Conservation (phyloP, 2,113 vertebrate genomes). For the Trogon surrucura region DNA sequence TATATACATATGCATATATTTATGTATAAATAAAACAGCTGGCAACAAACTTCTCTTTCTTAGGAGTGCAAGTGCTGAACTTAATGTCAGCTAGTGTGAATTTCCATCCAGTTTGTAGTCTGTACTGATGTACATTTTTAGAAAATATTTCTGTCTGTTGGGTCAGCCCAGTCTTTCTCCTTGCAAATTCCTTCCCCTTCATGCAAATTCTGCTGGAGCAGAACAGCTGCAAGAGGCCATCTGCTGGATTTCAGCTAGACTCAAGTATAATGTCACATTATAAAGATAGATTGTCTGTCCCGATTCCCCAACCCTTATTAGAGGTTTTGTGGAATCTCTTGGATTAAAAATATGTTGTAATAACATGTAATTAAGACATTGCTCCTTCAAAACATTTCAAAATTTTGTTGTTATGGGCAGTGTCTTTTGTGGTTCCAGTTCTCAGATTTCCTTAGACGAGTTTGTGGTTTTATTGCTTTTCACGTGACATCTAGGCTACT, state of each 20-base stretch:
- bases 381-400: background rate
- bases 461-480: background rate
- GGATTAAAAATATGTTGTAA: background rate
- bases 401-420: background rate
- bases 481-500: accelerated
- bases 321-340: background rate
- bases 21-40: background rate
- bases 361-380: background rate
- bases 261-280: too few relatives aligned
- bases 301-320: background rate
- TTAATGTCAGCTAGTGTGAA: background rate
- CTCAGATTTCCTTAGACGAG: background rate
- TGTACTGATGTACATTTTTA: background rate
- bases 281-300: background rate
- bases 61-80: background rate
- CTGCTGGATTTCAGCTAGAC: background rate
- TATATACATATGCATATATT: too few relatives aligned
- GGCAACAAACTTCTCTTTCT: background rate
- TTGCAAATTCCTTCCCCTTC: background rate
- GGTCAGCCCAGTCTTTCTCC: background rate
- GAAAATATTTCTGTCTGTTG: accelerated
- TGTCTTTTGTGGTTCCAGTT: background rate
- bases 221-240: accelerated
- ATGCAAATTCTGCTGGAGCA: background rate
- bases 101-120: background rate